These are phyloP conservation scores for Dolichallabes microphthalmus DNA, from an alignment of 2,113 vertebrate genomes.

Conservation along the genomic window DNA sequence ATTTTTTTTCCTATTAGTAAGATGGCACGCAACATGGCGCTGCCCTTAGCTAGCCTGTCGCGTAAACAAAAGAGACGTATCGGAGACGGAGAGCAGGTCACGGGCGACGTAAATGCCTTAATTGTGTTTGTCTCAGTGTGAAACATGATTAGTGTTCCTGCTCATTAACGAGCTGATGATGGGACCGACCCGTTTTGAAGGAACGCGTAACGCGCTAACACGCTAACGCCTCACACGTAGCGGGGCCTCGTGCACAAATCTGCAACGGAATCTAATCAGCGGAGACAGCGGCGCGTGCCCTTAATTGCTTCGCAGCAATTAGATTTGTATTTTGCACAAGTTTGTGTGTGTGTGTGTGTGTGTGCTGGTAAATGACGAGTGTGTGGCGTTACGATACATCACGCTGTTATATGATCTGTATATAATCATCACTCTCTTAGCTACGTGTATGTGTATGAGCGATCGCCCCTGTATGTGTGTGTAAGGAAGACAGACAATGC, in stretches of 20 bases:
- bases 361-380: constrained; percentile 28
- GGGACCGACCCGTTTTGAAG: constrained; percentile 50
- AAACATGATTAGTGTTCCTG: constrained; percentile 59
- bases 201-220: constrained; percentile 45
- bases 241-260: constrained; percentile 38
- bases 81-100: constrained; percentile 39
- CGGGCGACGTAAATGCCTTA: constrained; percentile 41
- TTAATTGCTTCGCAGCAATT: constrained; percentile 58
- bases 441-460: not conserved
- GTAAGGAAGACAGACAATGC: not conserved
- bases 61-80: constrained; percentile 44
- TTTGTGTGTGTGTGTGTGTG: constrained; percentile 37
- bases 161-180: constrained; percentile 58
- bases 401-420: not conserved
- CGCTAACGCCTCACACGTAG: constrained; percentile 48
- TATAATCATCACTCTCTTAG: not conserved
- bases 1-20: not conserved
- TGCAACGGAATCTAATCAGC: constrained; percentile 56
- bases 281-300: constrained; percentile 49
- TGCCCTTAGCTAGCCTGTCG: constrained; percentile 40
- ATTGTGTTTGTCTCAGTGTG: constrained; percentile 52
- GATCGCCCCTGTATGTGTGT: not conserved
- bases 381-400: not conserved
- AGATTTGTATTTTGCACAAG: constrained; percentile 49
- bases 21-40: not conserved